Evolutionary conservation across 2,113 vertebrate species (phyloP).

Genomic region (Cettia cetti): DNA sequence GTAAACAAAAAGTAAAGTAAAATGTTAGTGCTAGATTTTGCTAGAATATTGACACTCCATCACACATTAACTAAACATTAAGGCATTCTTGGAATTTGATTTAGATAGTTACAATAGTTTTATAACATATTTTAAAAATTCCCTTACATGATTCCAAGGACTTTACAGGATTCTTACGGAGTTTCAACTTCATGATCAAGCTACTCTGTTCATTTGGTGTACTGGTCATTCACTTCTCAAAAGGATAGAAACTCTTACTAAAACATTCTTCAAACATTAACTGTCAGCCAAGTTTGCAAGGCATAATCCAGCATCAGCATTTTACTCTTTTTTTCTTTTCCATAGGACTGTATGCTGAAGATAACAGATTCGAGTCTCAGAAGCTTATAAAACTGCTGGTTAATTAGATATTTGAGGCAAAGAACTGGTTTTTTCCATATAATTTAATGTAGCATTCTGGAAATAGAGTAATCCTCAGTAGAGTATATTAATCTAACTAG

Average conservation of each 20-base stretch:
- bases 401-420: background rate
- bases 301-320: background rate
- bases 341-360: background rate
- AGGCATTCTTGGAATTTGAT: background rate
- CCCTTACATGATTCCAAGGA: background rate
- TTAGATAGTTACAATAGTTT: background rate
- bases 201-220: background rate
- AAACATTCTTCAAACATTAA: background rate
- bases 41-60: background rate
- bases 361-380: accelerated
- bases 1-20: background rate
- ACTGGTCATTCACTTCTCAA: background rate
- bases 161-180: background rate
- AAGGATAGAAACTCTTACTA: background rate
- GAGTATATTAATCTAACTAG: background rate
- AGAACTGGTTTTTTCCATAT: background rate
- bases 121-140: background rate
- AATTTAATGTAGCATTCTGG: background rate
- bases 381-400: background rate
- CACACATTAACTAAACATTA: accelerated
- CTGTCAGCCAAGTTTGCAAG: background rate
- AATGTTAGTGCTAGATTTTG: background rate
- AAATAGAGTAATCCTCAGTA: background rate
- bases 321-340: background rate
- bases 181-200: background rate